These are phyloP conservation scores for Melanchra persicariae DNA, from an alignment of 2,888 invertebrate genomes.

Conservation along the genomic window DNA sequence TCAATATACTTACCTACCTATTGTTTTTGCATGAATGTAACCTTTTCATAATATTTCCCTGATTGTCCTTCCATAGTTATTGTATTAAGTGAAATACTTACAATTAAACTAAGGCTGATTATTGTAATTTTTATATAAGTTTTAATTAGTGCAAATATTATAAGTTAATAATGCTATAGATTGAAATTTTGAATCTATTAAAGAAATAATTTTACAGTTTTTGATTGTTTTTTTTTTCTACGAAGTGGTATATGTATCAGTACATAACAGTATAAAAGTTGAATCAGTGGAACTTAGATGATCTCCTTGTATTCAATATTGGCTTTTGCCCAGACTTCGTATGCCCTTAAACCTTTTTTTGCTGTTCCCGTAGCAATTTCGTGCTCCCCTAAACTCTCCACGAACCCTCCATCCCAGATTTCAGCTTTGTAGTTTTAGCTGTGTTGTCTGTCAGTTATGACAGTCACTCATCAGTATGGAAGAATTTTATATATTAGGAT, in stretches of 20 bases:
- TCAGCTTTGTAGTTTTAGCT: too few relatives aligned
- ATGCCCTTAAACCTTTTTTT: too few relatives aligned
- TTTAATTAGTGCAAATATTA: conserved; percentile 33
- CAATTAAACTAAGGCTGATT: conserved; percentile 50
- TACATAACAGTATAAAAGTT: too few relatives aligned
- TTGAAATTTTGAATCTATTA: conserved; percentile 34
- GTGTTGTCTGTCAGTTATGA: too few relatives aligned
- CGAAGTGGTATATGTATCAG: background rate
- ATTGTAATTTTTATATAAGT: conserved; percentile 25
- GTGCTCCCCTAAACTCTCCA: too few relatives aligned
- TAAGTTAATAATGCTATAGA: background rate
- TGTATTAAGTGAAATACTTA: conserved; percentile 12
- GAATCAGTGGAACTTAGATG: too few relatives aligned
- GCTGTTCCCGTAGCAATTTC: too few relatives aligned
- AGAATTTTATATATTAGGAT: too few relatives aligned
- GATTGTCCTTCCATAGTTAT: conserved; percentile 16
- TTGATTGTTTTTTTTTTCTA: background rate
- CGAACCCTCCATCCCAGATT: too few relatives aligned
- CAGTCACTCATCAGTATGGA: too few relatives aligned
- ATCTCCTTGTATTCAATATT: too few relatives aligned
- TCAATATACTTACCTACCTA: background rate
- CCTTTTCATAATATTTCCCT: background rate
- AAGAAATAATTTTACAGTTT: conserved; percentile 11
- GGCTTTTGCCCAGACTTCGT: too few relatives aligned
- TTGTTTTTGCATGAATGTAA: background rate